A percentile compares a stretch with the other conserved stretches of the same genome.
These are phyloP conservation scores for Otolemur crassicaudatus DNA, from an alignment of 2,797 vertebrate genomes.

Conservation along the genomic window DNA sequence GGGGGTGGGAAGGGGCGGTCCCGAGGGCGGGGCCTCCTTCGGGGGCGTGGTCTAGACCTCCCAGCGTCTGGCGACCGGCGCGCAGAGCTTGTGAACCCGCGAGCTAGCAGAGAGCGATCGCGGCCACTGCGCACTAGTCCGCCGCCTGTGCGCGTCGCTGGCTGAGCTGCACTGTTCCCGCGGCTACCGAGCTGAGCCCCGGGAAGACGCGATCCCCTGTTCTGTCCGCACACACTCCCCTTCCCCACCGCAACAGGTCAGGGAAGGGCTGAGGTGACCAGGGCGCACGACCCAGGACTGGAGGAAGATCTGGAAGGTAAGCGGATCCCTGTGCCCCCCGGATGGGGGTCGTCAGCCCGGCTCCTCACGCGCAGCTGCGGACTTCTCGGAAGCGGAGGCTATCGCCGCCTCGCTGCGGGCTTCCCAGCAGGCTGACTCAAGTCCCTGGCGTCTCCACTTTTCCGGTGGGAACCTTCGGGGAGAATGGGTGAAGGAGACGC, in stretches of 20 bases:
- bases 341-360: background rate
- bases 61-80: background rate
- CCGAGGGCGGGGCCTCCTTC: fast-evolving
- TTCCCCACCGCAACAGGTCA: constrained; percentile 59
- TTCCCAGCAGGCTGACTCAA: constrained; percentile 69
- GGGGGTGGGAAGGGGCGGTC: background rate
- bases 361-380: background rate
- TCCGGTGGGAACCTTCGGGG: constrained; percentile 42
- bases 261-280: background rate
- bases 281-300: background rate
- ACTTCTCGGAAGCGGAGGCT: constrained; percentile 9
- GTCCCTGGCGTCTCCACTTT: constrained; percentile 50
- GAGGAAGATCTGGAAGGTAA: constrained; percentile 60
- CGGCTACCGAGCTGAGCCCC: background rate
- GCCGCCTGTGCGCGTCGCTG: background rate
- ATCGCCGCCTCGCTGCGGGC: background rate
- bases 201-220: background rate
- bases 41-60: constrained; percentile 62
- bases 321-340: background rate
- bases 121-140: background rate
- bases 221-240: background rate
- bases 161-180: background rate
- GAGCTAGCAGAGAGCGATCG: background rate
- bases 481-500: background rate
- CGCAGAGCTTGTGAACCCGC: background rate